Evolutionary conservation across 2,113 vertebrate genomes (phyloP).

Genomic region (Neogobius melanostomus): DNA sequence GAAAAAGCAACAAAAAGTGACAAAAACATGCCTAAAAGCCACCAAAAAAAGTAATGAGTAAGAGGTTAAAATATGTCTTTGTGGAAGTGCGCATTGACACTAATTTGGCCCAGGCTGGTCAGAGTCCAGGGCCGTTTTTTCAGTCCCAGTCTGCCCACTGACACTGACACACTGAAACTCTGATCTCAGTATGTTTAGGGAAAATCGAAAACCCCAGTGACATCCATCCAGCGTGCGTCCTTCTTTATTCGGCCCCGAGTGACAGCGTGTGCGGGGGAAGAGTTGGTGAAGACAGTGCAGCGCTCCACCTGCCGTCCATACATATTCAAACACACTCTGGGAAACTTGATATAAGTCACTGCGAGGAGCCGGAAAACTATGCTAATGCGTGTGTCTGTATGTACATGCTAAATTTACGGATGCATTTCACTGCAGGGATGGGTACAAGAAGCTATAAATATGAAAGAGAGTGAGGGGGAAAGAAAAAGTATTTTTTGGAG

Average conservation of each 20-base stretch:
- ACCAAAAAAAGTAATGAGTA: too few species aligned
- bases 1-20: too few species aligned
- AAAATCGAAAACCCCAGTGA: slow-evolving; percentile 6
- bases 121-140: too few species aligned
- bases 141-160: too few species aligned
- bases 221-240: slow-evolving; percentile 9
- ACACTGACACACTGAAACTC: background rate
- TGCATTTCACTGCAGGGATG: slow-evolving; percentile 9
- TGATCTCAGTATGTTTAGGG: background rate
- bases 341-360: slow-evolving; percentile 11
- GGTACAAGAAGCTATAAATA: background rate
- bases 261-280: slow-evolving; percentile 8
- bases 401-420: background rate
- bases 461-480: background rate
- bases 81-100: too few species aligned
- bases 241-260: slow-evolving; percentile 22
- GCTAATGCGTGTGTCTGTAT: slow-evolving; percentile 10
- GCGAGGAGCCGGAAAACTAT: slow-evolving; percentile 20
- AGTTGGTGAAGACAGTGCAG: slow-evolving; percentile 9
- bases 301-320: slow-evolving; percentile 34
- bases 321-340: slow-evolving; percentile 48
- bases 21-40: too few species aligned
- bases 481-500: background rate
- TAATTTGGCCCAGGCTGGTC: too few species aligned
- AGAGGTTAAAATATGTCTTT: too few species aligned